These are phyloP conservation scores for Phortica variegata DNA, from an alignment of 1,140 invertebrate species.

Conservation along the genomic window DNA sequence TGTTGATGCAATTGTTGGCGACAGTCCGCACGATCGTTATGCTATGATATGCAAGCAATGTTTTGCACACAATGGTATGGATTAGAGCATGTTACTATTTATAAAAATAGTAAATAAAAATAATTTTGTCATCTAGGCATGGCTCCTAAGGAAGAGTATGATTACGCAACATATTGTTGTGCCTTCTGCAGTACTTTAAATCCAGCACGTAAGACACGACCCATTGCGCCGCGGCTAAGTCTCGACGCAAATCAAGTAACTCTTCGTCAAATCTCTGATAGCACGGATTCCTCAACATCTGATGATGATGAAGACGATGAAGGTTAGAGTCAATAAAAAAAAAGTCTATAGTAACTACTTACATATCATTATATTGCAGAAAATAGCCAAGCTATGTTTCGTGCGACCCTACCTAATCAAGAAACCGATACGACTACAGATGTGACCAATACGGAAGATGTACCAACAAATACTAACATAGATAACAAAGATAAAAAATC, in stretches of 20 bases:
- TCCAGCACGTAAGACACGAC: constrained; percentile 78
- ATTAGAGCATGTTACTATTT: not conserved
- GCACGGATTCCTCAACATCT: constrained; percentile 37
- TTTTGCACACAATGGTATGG: constrained; percentile 81
- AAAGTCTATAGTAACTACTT: too few species aligned
- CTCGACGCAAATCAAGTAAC: constrained; percentile 12
- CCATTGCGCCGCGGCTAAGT: constrained; percentile 65
- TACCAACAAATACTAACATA: too few species aligned
- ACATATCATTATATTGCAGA: too few species aligned
- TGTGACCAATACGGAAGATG: too few species aligned
- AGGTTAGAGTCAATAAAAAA: too few species aligned
- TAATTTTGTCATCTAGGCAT: constrained; percentile 65
- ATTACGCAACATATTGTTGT: constrained; percentile 87
- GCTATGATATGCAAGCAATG: constrained; percentile 93
- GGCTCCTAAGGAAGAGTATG: constrained; percentile 95
- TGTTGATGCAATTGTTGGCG: constrained; percentile 91
- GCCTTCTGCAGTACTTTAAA: constrained; percentile 86
- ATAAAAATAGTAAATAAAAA: not conserved
- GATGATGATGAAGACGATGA: constrained; percentile 29
- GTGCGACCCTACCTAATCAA: too few species aligned
- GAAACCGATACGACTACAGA: too few species aligned
- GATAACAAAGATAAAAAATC: too few species aligned
- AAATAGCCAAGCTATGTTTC: too few species aligned
- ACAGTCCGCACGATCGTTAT: constrained; percentile 91
- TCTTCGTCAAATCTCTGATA: constrained; percentile 33